Conservation (phyloP, 2,113 vertebrate genomes). For the Nerophis ophidion region DNA sequence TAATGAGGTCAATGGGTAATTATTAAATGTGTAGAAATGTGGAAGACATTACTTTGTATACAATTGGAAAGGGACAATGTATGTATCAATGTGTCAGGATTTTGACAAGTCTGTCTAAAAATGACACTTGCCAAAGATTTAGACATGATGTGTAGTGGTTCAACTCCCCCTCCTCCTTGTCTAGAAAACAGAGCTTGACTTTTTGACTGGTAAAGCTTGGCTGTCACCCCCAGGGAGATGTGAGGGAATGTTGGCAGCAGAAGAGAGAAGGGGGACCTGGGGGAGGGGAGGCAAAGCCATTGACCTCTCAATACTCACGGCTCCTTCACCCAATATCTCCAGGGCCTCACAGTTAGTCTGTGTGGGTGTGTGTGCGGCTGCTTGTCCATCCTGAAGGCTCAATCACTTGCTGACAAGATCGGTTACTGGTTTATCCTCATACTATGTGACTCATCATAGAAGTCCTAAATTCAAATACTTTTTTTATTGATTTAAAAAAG, state of each 20-base stretch:
- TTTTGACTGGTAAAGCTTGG: slow-evolving; percentile 1
- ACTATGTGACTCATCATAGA: too few species aligned
- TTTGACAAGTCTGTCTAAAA: background rate
- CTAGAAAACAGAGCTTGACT: background rate
- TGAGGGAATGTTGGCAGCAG: slow-evolving; percentile 21
- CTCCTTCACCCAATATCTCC: slow-evolving; percentile 23
- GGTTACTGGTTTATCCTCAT: background rate
- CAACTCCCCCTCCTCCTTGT: background rate
- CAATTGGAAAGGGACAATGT: background rate
- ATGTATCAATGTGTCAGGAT: background rate
- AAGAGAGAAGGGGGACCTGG: slow-evolving; percentile 9
- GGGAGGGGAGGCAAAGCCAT: slow-evolving; percentile 21
- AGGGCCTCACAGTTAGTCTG: slow-evolving; percentile 19
- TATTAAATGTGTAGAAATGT: background rate
- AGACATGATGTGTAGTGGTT: background rate
- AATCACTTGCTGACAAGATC: background rate
- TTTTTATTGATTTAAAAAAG: too few species aligned
- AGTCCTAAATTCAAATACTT: too few species aligned
- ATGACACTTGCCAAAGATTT: background rate
- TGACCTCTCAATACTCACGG: slow-evolving; percentile 34
- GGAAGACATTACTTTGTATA: background rate
- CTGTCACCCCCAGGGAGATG: slow-evolving; percentile 17
- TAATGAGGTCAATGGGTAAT: too few species aligned
- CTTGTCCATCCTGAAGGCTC: slow-evolving; percentile 16
- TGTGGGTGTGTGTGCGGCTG: background rate